Base-by-base conservation (phyloP, 23 tunicate genomes). In the Clavelina lepadiformis region DNA sequence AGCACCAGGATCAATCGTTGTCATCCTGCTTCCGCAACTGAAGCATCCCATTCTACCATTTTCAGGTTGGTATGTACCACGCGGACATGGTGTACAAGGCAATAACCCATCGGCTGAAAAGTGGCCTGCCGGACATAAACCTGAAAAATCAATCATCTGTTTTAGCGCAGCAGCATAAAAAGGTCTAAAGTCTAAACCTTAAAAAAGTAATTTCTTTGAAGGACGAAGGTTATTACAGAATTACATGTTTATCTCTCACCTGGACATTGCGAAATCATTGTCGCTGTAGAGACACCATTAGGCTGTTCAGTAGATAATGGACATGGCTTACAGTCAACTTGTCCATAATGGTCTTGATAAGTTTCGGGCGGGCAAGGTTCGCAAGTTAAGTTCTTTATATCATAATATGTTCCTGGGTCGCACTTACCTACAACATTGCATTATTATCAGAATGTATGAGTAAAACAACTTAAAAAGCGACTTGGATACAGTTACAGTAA, bases 41-140 rank as follows among this genome's bases (percentile, higher is more conserved):
- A 38, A 71, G 38, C 95, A 86, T 1, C 75, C 74, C 1, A 65
- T 46, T 1, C 95, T 58, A 6, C 84, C 95, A 44, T 37, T 19
- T 8, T 86, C 74, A 36, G 82, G 80, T 54, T 86, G 95, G 47
- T 86, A 86, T 49, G 80, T 60, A 35, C 78, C 78, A 27, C 35
- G 25, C 13, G 95, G 85, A 63, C 95, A 86, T 1, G 95, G 77
- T 0, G 24, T 74, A 66, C 95, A 86, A 0, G 95, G 85, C 18
- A 31, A 53, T 26, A 77, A 56, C 2, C 95, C 95, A 28, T 71
- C 80, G 33, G 50, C 54, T 2, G 95, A 86, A 33, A 62, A 72
- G 28, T 86, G 75, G 0, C 95, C 95, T 5, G 85, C 49, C 2
- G 57, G 73, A 33, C 95, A 86, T 13, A 77, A 30, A 22, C 85